These are phyloP conservation scores for Bubo bubo DNA, from an alignment of 2,113 vertebrate species.

Conservation along the genomic window DNA sequence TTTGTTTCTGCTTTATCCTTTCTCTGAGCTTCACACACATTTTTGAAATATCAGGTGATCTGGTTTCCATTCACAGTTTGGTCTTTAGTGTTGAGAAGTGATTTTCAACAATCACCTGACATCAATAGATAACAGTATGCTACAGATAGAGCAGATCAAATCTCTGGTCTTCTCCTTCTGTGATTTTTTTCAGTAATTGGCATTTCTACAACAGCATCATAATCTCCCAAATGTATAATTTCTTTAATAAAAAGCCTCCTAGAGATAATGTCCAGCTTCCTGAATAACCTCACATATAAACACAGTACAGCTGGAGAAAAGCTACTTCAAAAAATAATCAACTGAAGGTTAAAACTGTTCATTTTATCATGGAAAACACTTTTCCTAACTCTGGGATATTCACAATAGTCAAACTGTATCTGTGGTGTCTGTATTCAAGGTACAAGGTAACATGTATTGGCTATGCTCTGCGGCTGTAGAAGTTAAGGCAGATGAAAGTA, in stretches of 20 bases:
- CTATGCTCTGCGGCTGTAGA: neutral
- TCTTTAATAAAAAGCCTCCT: neutral
- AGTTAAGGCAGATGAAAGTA: neutral
- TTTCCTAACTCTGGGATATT: neutral
- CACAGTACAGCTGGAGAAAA: neutral
- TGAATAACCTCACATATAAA: neutral
- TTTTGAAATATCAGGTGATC: slow-evolving; percentile 14
- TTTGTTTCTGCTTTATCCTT: slow-evolving; percentile 20
- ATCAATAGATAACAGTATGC: slow-evolving; percentile 14
- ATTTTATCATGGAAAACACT: neutral
- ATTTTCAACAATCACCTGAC: neutral
- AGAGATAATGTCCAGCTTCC: neutral
- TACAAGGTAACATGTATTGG: neutral
- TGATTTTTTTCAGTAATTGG: slow-evolving; percentile 30
- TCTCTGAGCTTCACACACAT: neutral
- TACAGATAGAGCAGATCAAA: slow-evolving; percentile 2
- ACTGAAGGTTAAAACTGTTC: neutral
- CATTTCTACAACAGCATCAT: neutral
- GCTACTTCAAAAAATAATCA: neutral
- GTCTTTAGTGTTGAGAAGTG: neutral
- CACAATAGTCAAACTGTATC: neutral
- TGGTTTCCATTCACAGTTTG: slow-evolving; percentile 6
- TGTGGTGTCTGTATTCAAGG: neutral
- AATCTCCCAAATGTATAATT: neutral
- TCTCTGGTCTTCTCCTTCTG: slow-evolving; percentile 1